Base-by-base conservation (phyloP, 2,113 vertebrate species). In the Dipodomys spectabilis region DNA sequence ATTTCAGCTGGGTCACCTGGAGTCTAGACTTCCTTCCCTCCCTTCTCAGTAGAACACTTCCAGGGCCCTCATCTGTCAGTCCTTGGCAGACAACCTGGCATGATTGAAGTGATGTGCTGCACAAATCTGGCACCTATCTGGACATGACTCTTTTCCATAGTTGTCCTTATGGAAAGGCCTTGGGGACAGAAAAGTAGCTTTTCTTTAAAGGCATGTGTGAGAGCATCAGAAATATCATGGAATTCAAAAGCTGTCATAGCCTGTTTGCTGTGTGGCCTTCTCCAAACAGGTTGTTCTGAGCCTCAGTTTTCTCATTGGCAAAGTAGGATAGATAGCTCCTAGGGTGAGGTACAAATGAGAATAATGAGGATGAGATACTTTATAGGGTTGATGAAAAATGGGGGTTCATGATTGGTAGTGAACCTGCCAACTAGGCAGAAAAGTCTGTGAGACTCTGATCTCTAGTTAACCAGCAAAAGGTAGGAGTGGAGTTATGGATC, bases 171-270 rank as follows among this genome's bases (percentile, higher is more conserved):
- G 0, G 35, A 88, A 86, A 93, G 30, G 0, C 15, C 28, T 82
- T 45, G 20, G 57, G 69, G 45, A 90, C 7, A 32, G 32, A 16
- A 9, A 73, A 64, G 69, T 25, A 8, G 1, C 28, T 20, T 88
- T 84, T 62, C 73, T 84, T 86, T 69, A 89, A 90, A 93, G 28
- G 28, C 68, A 6, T 45, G 6, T 25, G 22, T 88, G 65, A 72
- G 12, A 44, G 32, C 49, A 44, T 77, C 78, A 65, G 82, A 74
- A n/a, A 32, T 39, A 10, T 15, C 39, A 44, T 32, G 83, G 11
- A 23, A 45, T 78, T 82, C 57, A 62, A 65, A 90, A 28, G 88
- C 64, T 65, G 30, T 65, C 60, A 16, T 65, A n/a, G 16, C 25
- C 13, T 45, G 39, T 2, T 32, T 67, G 8, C 60, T 23, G 1